Evolutionary conservation across 2,797 vertebrate species (phyloP).

Genomic region (Pipistrellus kuhlii): DNA sequence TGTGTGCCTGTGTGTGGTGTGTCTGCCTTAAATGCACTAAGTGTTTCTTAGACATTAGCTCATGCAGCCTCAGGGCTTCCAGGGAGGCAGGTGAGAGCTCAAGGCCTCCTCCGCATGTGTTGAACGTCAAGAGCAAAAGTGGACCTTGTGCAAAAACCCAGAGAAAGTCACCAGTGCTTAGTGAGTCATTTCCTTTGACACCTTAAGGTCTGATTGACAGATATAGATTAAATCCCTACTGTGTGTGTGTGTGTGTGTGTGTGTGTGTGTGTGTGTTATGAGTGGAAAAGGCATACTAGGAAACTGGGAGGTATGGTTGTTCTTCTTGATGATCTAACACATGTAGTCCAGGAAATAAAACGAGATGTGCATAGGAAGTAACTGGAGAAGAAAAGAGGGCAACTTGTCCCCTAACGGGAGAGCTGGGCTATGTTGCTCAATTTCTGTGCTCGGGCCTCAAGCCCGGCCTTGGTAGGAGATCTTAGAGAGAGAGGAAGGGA

Average conservation of each 20-base stretch:
- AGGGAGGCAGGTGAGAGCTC: background rate
- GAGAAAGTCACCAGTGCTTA: background rate
- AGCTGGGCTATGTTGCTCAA: background rate
- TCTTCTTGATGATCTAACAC: background rate
- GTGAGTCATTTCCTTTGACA: background rate
- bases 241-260: background rate
- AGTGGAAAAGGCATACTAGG: background rate
- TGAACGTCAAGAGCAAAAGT: background rate
- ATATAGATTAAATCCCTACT: background rate
- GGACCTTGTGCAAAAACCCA: background rate
- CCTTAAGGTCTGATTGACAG: background rate
- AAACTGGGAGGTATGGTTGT: background rate
- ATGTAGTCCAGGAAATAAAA: background rate
- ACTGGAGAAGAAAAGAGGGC: background rate
- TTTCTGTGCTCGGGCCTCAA: background rate
- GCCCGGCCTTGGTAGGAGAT: background rate
- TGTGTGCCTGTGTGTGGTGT: background rate
- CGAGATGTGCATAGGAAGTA: background rate
- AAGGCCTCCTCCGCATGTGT: fast-evolving
- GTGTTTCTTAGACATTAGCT: slow-evolving; percentile 62
- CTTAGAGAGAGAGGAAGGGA: background rate
- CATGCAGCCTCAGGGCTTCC: background rate
- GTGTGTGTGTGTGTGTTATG: background rate
- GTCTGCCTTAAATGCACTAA: background rate
- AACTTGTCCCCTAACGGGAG: fast-evolving